Base-by-base conservation (phyloP, 2,888 invertebrate species). In the Cataglyphis livida region DNA sequence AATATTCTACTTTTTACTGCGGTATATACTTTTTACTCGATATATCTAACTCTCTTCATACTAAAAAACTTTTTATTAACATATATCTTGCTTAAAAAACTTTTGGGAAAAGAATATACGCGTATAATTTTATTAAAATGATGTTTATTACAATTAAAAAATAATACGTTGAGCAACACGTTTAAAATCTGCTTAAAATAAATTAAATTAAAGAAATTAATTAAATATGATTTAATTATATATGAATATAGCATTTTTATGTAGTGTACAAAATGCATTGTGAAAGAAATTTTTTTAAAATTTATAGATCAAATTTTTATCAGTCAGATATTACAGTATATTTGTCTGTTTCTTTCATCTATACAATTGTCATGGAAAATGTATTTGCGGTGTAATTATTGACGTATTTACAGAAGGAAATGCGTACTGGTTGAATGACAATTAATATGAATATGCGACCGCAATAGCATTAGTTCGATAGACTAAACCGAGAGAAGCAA, bases 381-480 rank as follows among this genome's bases (percentile, higher is more conserved):
- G 38, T 81, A 84, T 83, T 86, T 81, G 83, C 81, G 85, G 84
- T 41, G 57, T n/a, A 65, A 75, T 70, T 59, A 76, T 81, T 41
- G 64, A 54, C 75, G 86, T 86, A 85, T 90, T 88, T 88, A 85
- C 89, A 85, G 81, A 83, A 84, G 90, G 88, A 91, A 88, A 88
- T 84, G 85, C 85, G 79, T 81, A 83, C 82, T 66, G 74, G 85
- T 84, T 82, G 86, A 89, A 88, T 87, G 78, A 76, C 83, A 86
- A 91, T 91, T 91, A 91, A 91, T 90, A 91, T 91, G 91, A 90
- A 91, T 85, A 87, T 73, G 59, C 73, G 84, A 86, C 90, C 89
- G 51, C 87, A 84, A 79, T 68, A 81, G 81, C 65, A 85, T 62
- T 76, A 85, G 73, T 84, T 87, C 65, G 85, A 51, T 76, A 38